A percentile compares a stretch with the other conserved stretches of the same genome.
Conservation (phyloP, 2,888 invertebrate genomes). For the Agriopis aurantiaria region DNA sequence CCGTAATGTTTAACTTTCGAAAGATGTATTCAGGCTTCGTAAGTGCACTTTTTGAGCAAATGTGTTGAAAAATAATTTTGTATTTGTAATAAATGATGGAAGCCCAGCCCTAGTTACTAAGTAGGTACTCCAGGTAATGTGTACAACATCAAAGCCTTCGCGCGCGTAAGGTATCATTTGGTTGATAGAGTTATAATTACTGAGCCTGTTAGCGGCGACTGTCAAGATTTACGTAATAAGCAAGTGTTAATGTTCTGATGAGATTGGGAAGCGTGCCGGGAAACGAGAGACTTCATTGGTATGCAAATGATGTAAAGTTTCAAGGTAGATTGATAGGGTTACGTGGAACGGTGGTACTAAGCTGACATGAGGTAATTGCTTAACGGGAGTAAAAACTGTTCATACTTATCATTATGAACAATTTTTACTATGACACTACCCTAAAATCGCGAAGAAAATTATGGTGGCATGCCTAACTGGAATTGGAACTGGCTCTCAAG, state of each 20-base stretch:
- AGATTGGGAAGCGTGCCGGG: conserved; percentile 14
- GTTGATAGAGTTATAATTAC: conserved; percentile 27
- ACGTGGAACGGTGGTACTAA: not conserved
- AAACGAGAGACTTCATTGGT: conserved; percentile 9
- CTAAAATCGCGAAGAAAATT: too few relatives aligned
- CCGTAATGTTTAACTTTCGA: too few relatives aligned
- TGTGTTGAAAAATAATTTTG: too few relatives aligned
- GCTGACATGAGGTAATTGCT: not conserved
- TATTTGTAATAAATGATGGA: too few relatives aligned
- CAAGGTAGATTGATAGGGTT: not conserved
- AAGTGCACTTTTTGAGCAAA: too few relatives aligned
- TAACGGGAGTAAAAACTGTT: too few relatives aligned
- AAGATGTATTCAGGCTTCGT: too few relatives aligned
- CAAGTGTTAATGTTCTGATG: conserved; percentile 12
- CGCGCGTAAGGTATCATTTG: conserved; percentile 32
- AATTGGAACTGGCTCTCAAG: too few relatives aligned
- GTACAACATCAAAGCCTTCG: conserved; percentile 48
- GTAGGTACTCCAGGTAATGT: conserved; percentile 39
- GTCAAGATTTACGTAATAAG: conserved; percentile 21
- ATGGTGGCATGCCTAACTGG: too few relatives aligned
- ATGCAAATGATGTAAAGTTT: conserved; percentile 7
- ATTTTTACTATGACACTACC: too few relatives aligned
- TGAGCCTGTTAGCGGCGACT: conserved; percentile 12
- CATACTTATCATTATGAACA: too few relatives aligned
- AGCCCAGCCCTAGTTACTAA: too few relatives aligned